Base-by-base conservation (phyloP, 2,888 invertebrate species). In the Tachina fera region DNA sequence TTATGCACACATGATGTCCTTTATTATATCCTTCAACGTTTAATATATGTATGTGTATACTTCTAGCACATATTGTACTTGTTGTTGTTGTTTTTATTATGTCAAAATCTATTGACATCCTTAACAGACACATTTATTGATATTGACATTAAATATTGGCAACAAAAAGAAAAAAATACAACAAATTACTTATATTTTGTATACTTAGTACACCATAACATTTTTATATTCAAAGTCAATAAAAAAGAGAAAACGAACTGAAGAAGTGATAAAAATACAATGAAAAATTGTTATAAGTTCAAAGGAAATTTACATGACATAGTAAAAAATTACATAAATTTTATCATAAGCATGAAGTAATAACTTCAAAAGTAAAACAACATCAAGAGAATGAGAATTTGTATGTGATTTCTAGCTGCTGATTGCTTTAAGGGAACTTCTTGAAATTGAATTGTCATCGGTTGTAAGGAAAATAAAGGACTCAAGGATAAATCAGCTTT, bases 121-220 rank as follows among this genome's bases (percentile, higher is more conserved):
- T 82, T 82, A 82, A 86, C 78, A 86, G 85, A 86, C 82, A 86
- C 82, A 79, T 86, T 86, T 86, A 83, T 86, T 86, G 78, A 75
- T 86, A 86, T 86, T 86, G 85, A 82, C 85, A 82, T 71, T 81
- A 81, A 82, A 82, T 78, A 86, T 82, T 82, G 85, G 75, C 74
- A 83, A 78, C 63, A n/a, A n/a, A n/a, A n/a, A n/a, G 70, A 43
- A n/a, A 84, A 74, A 70, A 6, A 31, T 70, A 60, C 72, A 71
- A 58, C 58, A 77, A 84, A 70, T 74, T 65, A 45, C 56, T 68
- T 61, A 68, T 45, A 68, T 19, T 60, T 61, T 31, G 22, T 43
- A 58, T n/a, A 19, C 49, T 76, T 41, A 53, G 16, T 49, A 76
- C 47, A 71, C 51, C 67, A 72, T 63, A 45, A 72, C 56, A 75